These are phyloP conservation scores for Drosophila tropicalis DNA, from an alignment of 1,140 invertebrate genomes.

Conservation along the genomic window DNA sequence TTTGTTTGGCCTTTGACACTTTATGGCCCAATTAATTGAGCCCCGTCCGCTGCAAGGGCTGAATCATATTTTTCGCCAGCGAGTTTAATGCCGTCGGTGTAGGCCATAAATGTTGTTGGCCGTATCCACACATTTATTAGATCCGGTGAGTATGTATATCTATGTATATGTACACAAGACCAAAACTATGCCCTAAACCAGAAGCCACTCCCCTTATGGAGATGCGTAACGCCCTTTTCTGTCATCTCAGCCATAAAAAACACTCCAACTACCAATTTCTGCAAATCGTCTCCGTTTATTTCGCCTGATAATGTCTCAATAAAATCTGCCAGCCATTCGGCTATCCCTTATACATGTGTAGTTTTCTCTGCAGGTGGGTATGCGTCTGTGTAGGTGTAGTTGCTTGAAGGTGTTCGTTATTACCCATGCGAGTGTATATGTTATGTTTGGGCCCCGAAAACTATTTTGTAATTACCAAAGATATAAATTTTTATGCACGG, in stretches of 20 bases:
- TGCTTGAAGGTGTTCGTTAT: conserved; percentile 52
- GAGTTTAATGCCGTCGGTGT: conserved; percentile 24
- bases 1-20: conserved; percentile 35
- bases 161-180: conserved; percentile 10
- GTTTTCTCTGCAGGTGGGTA: conserved; percentile 28
- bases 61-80: conserved; percentile 6
- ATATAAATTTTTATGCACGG: conserved; percentile 65
- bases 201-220: conserved; percentile 34
- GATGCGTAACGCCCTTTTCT: conserved; percentile 59
- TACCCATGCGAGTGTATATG: conserved; percentile 7
- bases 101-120: conserved; percentile 49
- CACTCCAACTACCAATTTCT: conserved; percentile 40
- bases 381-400: neutral
- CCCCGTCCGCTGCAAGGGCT: neutral
- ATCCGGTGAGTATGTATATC: conserved; percentile 7
- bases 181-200: conserved; percentile 57
- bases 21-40: conserved; percentile 66
- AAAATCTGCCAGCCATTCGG: conserved; percentile 63
- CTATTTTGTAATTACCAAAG: conserved; percentile 77
- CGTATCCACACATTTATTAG: conserved; percentile 58
- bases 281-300: conserved; percentile 77
- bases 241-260: conserved; percentile 64
- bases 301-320: conserved; percentile 78
- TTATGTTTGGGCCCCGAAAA: conserved; percentile 35
- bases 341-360: neutral